Percentiles rank a stretch among this genome's conserved stretches.
phyloP scores from a whole-genome alignment of 2,888 invertebrate genomes.

The Dermolepida albohirtum region DNA sequence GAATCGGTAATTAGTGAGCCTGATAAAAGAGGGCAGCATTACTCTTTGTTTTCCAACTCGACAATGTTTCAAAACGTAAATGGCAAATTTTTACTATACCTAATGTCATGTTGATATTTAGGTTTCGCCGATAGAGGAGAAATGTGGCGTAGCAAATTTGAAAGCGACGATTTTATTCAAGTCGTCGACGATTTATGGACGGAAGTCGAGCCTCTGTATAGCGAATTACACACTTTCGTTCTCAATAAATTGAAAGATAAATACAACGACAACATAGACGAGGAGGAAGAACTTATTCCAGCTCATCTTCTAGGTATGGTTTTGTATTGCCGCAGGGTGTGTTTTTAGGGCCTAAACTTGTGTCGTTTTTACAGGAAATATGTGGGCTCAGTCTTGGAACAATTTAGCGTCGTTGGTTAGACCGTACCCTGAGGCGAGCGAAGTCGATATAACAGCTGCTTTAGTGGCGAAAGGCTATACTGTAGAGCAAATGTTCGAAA shows the following conservation, averaged over 20 bases:
- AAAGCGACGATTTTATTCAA: slow-evolving; percentile 63
- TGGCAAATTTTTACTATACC: no score
- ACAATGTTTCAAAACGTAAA: no score
- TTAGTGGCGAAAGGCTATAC: slow-evolving; percentile 63
- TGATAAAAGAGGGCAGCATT: no score
- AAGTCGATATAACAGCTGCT: slow-evolving; percentile 68
- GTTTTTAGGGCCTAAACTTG: background rate
- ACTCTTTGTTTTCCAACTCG: no score
- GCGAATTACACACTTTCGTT: slow-evolving; percentile 73
- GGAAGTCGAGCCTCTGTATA: slow-evolving; percentile 73
- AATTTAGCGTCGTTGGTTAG: slow-evolving; percentile 67
- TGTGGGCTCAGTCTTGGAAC: slow-evolving; percentile 76
- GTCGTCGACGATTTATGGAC: slow-evolving; percentile 66
- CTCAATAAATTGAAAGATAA: slow-evolving; percentile 67
- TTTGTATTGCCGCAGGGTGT: no score
- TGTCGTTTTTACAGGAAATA: slow-evolving; percentile 66
- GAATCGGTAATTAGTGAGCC: no score
- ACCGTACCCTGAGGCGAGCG: slow-evolving; percentile 63
- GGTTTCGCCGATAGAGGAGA: slow-evolving; percentile 67
- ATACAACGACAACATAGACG: slow-evolving; percentile 67
- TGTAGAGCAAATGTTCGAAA: slow-evolving; percentile 68
- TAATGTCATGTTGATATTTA: slow-evolving; percentile 46
- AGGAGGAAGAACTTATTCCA: slow-evolving; percentile 70
- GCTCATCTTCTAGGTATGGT: slow-evolving; percentile 75
- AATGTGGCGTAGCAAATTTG: slow-evolving; percentile 67